Evolutionary conservation across 2,888 invertebrate species (phyloP).

Genomic region (Eupithecia vulgata): DNA sequence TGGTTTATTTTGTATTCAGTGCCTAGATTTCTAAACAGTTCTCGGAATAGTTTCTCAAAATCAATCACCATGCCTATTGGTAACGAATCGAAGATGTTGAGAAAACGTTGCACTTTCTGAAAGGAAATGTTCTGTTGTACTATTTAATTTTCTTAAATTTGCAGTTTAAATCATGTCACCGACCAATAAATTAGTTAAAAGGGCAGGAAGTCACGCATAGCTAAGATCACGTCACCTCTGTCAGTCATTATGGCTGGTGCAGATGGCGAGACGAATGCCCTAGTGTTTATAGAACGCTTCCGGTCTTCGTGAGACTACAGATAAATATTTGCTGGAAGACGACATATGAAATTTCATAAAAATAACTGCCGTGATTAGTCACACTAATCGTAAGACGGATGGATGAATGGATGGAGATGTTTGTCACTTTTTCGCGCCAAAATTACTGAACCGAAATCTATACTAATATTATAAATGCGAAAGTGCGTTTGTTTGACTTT

Average conservation of each 20-base stretch:
- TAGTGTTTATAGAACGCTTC: conserved; percentile 68
- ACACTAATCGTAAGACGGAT: not conserved
- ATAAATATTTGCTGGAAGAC: conserved; percentile 26
- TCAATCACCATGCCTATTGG: no score
- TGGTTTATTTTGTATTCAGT: no score
- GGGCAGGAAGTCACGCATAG: conserved; percentile 18
- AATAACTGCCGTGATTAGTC: not conserved
- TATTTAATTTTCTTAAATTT: not conserved
- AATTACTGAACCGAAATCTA: no score
- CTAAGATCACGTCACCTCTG: conserved; percentile 14
- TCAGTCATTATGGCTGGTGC: conserved; percentile 49
- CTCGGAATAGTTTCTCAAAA: no score
- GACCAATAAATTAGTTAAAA: not conserved
- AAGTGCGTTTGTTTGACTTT: no score
- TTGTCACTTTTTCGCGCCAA: no score
- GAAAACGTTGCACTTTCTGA: no score
- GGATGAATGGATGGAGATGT: not conserved
- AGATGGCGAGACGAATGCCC: conserved; percentile 65
- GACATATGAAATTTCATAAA: conserved; percentile 12
- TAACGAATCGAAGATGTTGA: no score
- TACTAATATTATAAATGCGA: no score
- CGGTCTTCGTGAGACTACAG: conserved; percentile 44
- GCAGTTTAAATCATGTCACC: not conserved
- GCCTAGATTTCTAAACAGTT: no score
- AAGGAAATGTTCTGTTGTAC: no score